These are phyloP conservation scores for Synergus laeviventris DNA, from an alignment of 2,888 invertebrate genomes.

Conservation along the genomic window DNA sequence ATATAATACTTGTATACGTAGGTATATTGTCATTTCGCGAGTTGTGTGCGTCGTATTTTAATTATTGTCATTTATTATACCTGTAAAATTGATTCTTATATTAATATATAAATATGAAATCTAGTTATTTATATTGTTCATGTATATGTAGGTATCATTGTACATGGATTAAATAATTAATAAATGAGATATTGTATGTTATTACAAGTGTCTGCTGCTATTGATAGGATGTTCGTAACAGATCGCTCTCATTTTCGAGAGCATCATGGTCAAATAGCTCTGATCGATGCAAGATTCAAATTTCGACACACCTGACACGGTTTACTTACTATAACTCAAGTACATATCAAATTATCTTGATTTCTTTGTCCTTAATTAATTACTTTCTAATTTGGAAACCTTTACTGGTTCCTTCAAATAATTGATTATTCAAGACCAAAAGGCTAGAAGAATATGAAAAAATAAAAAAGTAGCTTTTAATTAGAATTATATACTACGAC, in stretches of 20 bases:
- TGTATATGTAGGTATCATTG: background rate
- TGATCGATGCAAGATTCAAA: constrained; percentile 54
- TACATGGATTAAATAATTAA: background rate
- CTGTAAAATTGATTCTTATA: background rate
- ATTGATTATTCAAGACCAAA: background rate
- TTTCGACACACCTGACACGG: constrained; percentile 70
- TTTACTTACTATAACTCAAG: constrained; percentile 73
- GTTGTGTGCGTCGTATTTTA: background rate
- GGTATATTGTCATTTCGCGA: background rate
- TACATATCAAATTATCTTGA: constrained; percentile 24
- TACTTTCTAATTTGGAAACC: background rate
- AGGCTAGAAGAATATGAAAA: background rate
- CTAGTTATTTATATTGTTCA: background rate
- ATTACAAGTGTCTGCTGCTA: constrained; percentile 42
- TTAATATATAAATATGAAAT: background rate
- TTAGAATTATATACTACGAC: background rate
- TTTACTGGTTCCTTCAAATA: background rate
- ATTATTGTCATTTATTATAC: background rate
- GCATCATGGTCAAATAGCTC: constrained; percentile 47
- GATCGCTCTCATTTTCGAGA: constrained; percentile 54
- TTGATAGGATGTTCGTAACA: constrained; percentile 55
- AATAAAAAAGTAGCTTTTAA: background rate
- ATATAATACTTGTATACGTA: background rate
- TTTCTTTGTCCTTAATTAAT: constrained; percentile 10
- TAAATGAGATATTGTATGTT: background rate